phyloP scores from a whole-genome alignment of 30 jellyfish, hydroid and myxozoan species.

The Aurelia coerulea region DNA sequence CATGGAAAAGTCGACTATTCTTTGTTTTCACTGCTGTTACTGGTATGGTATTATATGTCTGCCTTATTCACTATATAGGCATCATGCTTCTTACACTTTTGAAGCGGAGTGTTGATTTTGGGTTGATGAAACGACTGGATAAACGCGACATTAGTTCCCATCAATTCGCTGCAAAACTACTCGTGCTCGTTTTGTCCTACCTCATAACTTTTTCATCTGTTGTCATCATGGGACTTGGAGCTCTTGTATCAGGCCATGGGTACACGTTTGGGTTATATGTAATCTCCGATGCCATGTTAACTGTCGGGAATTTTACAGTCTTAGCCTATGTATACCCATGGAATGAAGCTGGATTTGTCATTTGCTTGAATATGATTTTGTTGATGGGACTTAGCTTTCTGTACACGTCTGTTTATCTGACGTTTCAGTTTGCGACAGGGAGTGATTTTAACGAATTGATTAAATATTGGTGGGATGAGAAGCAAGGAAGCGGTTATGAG shows the following conservation, averaged over 20 bases:
- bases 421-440: conserved; percentile 49
- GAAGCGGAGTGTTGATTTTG: conserved; percentile 40
- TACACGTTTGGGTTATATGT: conserved; percentile 56
- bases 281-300: conserved; percentile 46
- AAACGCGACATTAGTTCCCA: neutral
- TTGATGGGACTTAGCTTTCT: conserved; percentile 42
- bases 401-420: conserved; percentile 43
- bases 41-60: conserved; percentile 51
- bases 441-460: conserved; percentile 55
- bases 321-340: conserved; percentile 54
- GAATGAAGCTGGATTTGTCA: conserved; percentile 66
- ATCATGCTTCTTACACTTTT: conserved; percentile 9
- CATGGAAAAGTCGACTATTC: conserved; percentile 44
- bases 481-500: conserved; percentile 16
- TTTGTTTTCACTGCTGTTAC: conserved; percentile 39
- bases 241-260: conserved; percentile 68
- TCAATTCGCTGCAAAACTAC: conserved; percentile 19
- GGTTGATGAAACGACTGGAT: neutral
- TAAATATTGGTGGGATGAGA: conserved; percentile 39
- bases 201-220: conserved; percentile 5
- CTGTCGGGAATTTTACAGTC: conserved; percentile 40
- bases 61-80: conserved; percentile 46
- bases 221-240: conserved; percentile 43
- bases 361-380: conserved; percentile 39
- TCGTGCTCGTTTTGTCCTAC: conserved; percentile 27